Conservation (phyloP, 1,140 invertebrate species). For the Nephotettix cincticeps region DNA sequence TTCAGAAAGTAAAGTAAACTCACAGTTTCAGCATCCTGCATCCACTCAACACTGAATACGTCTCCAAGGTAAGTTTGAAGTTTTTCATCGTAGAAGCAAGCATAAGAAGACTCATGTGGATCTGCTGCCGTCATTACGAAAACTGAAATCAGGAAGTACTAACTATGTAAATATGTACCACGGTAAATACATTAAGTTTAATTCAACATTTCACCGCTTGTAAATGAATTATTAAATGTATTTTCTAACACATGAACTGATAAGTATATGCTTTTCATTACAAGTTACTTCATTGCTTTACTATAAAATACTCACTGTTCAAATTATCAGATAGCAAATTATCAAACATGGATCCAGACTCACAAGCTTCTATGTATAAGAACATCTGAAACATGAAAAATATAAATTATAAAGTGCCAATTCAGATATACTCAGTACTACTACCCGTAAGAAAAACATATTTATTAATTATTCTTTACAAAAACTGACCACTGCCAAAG, state of each 20-base stretch:
- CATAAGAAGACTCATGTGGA: slow-evolving; percentile 58
- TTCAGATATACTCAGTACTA: no score
- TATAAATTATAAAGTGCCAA: no score
- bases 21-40: slow-evolving; percentile 63
- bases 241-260: neutral
- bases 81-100: slow-evolving; percentile 59
- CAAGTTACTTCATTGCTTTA: neutral
- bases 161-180: neutral
- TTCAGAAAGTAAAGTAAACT: no score
- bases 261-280: neutral
- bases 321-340: slow-evolving; percentile 55
- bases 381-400: slow-evolving; percentile 55
- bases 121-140: slow-evolving; percentile 67
- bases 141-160: slow-evolving; percentile 47
- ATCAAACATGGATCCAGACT: slow-evolving; percentile 68
- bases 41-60: slow-evolving; percentile 67
- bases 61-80: slow-evolving; percentile 57
- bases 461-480: no score
- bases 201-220: neutral
- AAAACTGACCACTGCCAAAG: no score
- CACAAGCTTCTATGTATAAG: slow-evolving; percentile 66
- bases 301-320: slow-evolving; percentile 50
- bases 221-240: neutral
- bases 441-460: no score
- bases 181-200: neutral